Evolutionary conservation across 2,888 invertebrate species (phyloP), one percentile per base, ranked within the genome.

Genomic region (Spilosoma lubricipeda): DNA sequence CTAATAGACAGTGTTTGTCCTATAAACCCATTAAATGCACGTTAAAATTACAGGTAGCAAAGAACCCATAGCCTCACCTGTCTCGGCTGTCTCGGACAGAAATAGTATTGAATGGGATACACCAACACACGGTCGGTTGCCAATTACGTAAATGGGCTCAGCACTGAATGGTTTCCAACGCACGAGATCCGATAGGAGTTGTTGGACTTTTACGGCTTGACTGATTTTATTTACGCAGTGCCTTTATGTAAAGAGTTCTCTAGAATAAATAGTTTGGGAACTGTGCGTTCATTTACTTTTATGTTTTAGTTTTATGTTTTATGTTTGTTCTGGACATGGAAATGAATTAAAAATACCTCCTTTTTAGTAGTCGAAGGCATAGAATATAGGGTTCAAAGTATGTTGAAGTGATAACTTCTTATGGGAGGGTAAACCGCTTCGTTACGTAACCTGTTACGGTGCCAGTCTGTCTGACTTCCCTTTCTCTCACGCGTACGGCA

Each of bases 131-230:
- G 71, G 69, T 45, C 75, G 65, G 71, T 70, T 70, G 30, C 73
- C 79, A 85, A 83, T 83, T 83, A 85, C 74, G 76, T 74, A 76
- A 83, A 85, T 85, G 85, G 81, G 64, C 66, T 73, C n/a, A 63
- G 72, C 77, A 64, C 59, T 75, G 75, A 78, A 83, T 77, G 79
- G 75, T 72, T 77, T 76, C 65, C 67, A 78, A 76, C 75, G 73
- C 81, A 85, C 65, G 72, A 74, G 67, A 76, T 74, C 69, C 72
- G 71, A 77, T 71, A 67, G 52, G 45, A 63, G 71, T 56, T 33
- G 45, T 36, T 56, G 52, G 48, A 71, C 63, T 67, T 70, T 73
- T 74, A 71, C 63, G 56, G 59, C 72, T 67, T 52, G 69, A 70
- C 70, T 71, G 45, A 11, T 69, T 69, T 52, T 69, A 39, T 39